Conservation (phyloP, 2,113 vertebrate genomes). For the Spermophilus dauricus region DNA sequence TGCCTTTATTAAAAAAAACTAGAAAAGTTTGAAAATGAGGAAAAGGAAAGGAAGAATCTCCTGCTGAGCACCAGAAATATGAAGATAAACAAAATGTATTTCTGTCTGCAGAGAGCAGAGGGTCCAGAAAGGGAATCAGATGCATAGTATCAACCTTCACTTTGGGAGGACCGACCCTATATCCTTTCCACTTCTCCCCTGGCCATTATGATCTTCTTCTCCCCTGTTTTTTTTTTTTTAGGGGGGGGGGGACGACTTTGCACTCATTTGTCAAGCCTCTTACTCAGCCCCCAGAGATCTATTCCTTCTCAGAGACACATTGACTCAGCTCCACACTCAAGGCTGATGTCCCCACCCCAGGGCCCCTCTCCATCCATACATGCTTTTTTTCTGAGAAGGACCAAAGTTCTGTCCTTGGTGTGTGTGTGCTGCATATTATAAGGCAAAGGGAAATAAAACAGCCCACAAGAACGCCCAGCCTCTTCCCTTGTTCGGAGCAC, state of each 20-base stretch:
- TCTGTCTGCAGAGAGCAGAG: not conserved
- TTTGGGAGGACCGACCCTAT: not conserved
- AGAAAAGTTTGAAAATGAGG: not conserved
- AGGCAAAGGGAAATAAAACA: not conserved
- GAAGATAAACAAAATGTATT: not conserved
- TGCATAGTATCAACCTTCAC: rapidly evolving
- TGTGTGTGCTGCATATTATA: not conserved
- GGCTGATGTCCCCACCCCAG: not conserved
- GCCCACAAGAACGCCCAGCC: not conserved
- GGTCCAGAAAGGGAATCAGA: too few relatives aligned
- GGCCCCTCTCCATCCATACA: not conserved
- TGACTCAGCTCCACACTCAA: not conserved
- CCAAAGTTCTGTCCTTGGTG: not conserved
- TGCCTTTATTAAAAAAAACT: not conserved
- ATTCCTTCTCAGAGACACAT: not conserved
- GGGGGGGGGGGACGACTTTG: not conserved
- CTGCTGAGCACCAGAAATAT: not conserved
- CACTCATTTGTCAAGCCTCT: not conserved
- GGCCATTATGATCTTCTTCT: too few relatives aligned
- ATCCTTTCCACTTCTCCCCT: too few relatives aligned
- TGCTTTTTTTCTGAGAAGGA: not conserved
- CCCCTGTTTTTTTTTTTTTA: not conserved
- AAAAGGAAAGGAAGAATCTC: not conserved
- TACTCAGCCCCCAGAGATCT: not conserved
- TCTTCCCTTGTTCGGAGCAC: not conserved